Conservation (phyloP, 2,113 vertebrate genomes). For the Zootoca vivipara region DNA sequence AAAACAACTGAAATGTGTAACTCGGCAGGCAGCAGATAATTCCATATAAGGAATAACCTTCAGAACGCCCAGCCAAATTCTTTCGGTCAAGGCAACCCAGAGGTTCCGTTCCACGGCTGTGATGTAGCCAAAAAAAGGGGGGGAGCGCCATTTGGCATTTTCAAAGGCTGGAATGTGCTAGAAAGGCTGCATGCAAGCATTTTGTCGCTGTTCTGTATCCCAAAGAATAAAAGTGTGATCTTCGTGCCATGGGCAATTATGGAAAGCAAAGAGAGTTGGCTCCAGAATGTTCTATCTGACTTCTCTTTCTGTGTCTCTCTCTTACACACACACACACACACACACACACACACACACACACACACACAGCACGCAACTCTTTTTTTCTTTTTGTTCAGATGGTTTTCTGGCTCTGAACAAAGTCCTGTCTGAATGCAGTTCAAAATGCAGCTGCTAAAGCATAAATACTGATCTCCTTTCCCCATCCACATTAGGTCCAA, state of each 20-base stretch:
- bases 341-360: no score
- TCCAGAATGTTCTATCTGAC: neutral
- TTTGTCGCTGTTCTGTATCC: neutral
- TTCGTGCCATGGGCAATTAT: neutral
- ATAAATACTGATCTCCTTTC: neutral
- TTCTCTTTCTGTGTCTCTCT: neutral
- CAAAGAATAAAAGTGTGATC: conserved; percentile 22
- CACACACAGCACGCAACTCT: no score
- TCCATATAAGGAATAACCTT: conserved; percentile 71
- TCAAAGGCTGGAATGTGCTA: conserved; percentile 42
- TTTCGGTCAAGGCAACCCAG: conserved; percentile 71
- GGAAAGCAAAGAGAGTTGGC: conserved; percentile 16
- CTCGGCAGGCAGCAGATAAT: conserved; percentile 50
- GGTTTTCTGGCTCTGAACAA: neutral
- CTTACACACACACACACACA: no score
- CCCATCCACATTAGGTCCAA: neutral
- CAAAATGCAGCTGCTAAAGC: neutral
- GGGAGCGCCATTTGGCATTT: conserved; percentile 49
- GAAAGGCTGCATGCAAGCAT: neutral
- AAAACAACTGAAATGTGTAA: conserved; percentile 57
- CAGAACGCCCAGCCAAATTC: conserved; percentile 64
- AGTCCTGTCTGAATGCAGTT: neutral
- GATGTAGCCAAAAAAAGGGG: neutral
- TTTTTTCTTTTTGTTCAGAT: neutral
- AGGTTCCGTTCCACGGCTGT: conserved; percentile 56